Base-by-base conservation (phyloP, 2,113 vertebrate genomes). In the Acanthochromis polyacanthus region DNA sequence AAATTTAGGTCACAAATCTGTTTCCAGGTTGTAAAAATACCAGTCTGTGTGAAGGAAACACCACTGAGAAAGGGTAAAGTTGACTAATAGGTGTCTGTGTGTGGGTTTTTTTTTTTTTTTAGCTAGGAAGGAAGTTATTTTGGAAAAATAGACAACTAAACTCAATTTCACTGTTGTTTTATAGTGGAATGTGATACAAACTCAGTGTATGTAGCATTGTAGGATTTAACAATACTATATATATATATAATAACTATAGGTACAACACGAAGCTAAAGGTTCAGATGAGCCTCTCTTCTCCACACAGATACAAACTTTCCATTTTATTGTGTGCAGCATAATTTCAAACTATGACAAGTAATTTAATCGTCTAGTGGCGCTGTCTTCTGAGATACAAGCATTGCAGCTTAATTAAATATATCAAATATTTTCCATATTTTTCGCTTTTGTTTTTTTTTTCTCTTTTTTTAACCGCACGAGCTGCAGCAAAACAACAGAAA, bases 401-500 rank as follows among this genome's bases (percentile, higher is more conserved):
- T n/a, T 25, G 20, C 67, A n/a, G 46, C 20, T 58, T 40, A 43
- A 67, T 9, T 14, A 23, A 70, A 56, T 20, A 4, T 30, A 3
- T 48, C 55, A 45, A 22, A 1, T 23, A 28, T 25, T 51, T 20
- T 53, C 12, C 0, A 25, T 25, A 25, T 25, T 69, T 63, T 32
- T 61, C 25, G 25, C 25, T 25, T 25, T 25, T 25, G 25, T 25
- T 25, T 25, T 25, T 12, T 23, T 32, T 23, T 22, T 8, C n/a
- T 7, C 14, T 4, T 4, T 19, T 10, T 46, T 75, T 36, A 51
- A n/a, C 1, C 46, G 65, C 73, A 53, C 77, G 75, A 69, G 80
- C 77, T 57, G 56, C 70, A 67, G 71, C 59, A 57, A 30, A 56
- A 78, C 64, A 68, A 45, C 70, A 79, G 66, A 82, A 83, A 82